Conservation (phyloP, 2,797 vertebrate genomes). For the Lutjanus argentimaculatus region DNA sequence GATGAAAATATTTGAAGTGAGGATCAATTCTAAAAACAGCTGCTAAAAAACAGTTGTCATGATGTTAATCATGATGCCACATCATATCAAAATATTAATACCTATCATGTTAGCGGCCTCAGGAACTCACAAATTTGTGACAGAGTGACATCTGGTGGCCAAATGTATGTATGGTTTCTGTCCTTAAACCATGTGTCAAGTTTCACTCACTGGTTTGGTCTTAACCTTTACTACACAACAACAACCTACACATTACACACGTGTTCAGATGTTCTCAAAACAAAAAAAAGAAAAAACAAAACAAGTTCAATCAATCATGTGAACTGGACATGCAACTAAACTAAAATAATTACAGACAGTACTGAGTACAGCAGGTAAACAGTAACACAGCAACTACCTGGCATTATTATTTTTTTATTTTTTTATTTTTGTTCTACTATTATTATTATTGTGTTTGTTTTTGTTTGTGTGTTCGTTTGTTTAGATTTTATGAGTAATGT, state of each 20-base stretch:
- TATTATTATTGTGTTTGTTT: too few relatives aligned
- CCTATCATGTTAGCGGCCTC: neutral
- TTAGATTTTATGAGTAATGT: too few relatives aligned
- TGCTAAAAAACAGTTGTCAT: neutral
- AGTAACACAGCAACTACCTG: neutral
- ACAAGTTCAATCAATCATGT: neutral
- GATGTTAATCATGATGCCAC: neutral
- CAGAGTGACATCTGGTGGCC: conserved; percentile 69
- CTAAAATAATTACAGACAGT: neutral
- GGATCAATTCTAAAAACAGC: neutral
- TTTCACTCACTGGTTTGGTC: neutral
- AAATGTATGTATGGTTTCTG: neutral
- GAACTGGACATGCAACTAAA: too few relatives aligned
- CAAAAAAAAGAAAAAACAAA: neutral
- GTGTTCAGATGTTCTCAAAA: neutral
- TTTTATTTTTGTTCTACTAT: too few relatives aligned
- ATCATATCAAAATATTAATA: neutral
- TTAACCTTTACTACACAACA: neutral
- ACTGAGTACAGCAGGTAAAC: neutral
- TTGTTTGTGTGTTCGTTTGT: too few relatives aligned
- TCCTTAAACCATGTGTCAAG: conserved; percentile 3
- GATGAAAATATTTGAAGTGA: neutral
- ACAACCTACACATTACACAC: neutral
- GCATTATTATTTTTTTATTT: too few relatives aligned
- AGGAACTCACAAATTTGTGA: conserved; percentile 19